Evolutionary conservation across 2,888 invertebrate species (phyloP).

Genomic region (Agonum fuliginosum): DNA sequence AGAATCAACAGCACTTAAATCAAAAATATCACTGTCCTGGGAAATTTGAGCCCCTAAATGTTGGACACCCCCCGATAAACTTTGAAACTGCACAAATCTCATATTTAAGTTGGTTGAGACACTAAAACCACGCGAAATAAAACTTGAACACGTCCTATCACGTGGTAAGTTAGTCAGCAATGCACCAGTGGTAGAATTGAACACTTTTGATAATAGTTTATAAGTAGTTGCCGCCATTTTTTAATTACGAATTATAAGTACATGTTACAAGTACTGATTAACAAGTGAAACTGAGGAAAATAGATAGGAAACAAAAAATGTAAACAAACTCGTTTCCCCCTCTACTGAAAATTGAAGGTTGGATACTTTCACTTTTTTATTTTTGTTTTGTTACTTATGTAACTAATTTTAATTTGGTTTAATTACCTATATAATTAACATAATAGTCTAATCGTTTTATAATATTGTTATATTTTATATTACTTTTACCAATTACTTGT

Average conservation of each 20-base stretch:
- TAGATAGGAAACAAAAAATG: neutral
- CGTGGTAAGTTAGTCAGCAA: neutral
- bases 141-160: too few species aligned
- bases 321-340: constrained; percentile 10
- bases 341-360: neutral
- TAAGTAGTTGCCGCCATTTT: constrained; percentile 32
- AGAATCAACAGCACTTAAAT: constrained; percentile 76
- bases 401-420: too few species aligned
- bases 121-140: constrained; percentile 69
- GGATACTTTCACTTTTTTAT: too few species aligned
- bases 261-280: neutral
- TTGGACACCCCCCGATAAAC: constrained; percentile 76
- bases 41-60: constrained; percentile 78
- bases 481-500: too few species aligned
- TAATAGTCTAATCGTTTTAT: too few species aligned
- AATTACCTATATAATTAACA: too few species aligned
- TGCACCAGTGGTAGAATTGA: constrained; percentile 7
- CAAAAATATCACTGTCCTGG: constrained; percentile 81
- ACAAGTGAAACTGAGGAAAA: neutral
- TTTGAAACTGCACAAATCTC: constrained; percentile 84
- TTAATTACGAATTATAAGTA: neutral
- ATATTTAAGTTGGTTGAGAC: constrained; percentile 71
- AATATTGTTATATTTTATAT: too few species aligned
- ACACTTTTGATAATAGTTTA: constrained; percentile 25
- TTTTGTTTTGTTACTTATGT: too few species aligned